A percentile compares a stretch with the other conserved stretches of the same genome.
These are phyloP conservation scores for Lutjanus argentimaculatus DNA, from an alignment of 2,797 vertebrate genomes.

Conservation along the genomic window DNA sequence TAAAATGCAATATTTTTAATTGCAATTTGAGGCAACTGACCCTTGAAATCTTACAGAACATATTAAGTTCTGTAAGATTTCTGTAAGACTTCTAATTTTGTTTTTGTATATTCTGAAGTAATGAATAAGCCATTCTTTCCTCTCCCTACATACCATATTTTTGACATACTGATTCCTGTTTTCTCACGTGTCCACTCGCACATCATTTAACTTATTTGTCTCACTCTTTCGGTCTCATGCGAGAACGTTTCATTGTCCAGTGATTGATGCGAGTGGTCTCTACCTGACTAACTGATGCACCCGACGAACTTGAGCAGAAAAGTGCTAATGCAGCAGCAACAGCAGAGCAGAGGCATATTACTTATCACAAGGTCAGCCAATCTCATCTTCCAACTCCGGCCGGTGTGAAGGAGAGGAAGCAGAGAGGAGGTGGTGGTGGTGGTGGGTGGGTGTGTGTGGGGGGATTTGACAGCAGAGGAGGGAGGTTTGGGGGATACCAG, in stretches of 20 bases:
- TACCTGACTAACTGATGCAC: conserved; percentile 59
- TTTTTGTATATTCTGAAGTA: neutral
- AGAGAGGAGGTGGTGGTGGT: neutral
- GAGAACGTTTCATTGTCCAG: conserved; percentile 16
- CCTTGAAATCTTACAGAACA: neutral
- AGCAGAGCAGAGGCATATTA: conserved; percentile 76
- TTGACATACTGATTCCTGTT: neutral
- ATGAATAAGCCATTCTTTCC: neutral
- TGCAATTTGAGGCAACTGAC: neutral
- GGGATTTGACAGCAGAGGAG: conserved; percentile 7
- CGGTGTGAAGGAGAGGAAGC: conserved; percentile 40
- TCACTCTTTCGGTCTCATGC: conserved; percentile 3
- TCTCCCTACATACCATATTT: neutral
- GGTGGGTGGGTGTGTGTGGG: neutral
- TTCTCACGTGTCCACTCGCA: too few species aligned
- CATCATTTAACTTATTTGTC: neutral
- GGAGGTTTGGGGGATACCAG: conserved; percentile 44
- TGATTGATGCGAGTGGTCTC: conserved; percentile 50
- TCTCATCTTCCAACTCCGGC: conserved; percentile 75
- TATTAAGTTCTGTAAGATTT: too few species aligned
- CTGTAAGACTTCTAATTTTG: too few species aligned
- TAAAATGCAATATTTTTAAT: neutral
- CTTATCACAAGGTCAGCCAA: conserved; percentile 85
- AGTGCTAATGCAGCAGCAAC: conserved; percentile 79
- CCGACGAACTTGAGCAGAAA: conserved; percentile 65